Base-by-base conservation (phyloP, 2,113 vertebrate species). In the Lathamus discolor region DNA sequence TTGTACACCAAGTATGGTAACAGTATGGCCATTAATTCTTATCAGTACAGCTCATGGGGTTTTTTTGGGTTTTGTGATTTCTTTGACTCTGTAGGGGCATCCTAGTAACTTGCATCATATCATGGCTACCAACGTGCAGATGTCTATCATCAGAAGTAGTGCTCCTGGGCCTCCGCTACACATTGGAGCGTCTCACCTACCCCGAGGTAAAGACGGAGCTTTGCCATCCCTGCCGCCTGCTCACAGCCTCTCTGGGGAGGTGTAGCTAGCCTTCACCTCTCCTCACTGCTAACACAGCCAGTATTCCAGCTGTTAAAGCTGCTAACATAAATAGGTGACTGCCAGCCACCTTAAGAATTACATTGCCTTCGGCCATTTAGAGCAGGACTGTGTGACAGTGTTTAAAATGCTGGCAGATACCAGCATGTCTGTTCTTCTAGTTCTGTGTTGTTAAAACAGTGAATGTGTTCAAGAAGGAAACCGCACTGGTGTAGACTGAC, bases 91-190 rank as follows among this genome's bases (percentile, higher is more conserved):
- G 51, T 96, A 99, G 99, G 99, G 99, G 17, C 99, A 99, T 95
- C 97, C 99, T 79, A 99, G 98, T 97, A 99, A 98, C 94, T 89
- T 99, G 92, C 99, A 99, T 86, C 99, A 99, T 61, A 98, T 99
- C 92, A 99, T 99, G 99, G 98, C 99, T 33, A 98, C 98, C 64
- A 99, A 99, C 11, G 98, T 99, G 92, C 99, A 99, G 98, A 99
- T 98, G 98, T 98, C 98, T 13, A 98, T 99, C 76, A 99, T 99
- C 79, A 98, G 99, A 86, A 98, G 99, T 41, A 98, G 96, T 39
- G 98, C 98, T 54, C 99, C 99, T 37, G 98, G 98, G 33, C 98
- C 98, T 39, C 98, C 99, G 0, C 97, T 99, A 75, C 99, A 99
- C 96, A 99, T 99, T 2, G 98, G 98, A 94, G 98, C 99, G 12